These are phyloP conservation scores for Patagioenas fasciata DNA, from an alignment of 2,113 vertebrate species.

Conservation along the genomic window DNA sequence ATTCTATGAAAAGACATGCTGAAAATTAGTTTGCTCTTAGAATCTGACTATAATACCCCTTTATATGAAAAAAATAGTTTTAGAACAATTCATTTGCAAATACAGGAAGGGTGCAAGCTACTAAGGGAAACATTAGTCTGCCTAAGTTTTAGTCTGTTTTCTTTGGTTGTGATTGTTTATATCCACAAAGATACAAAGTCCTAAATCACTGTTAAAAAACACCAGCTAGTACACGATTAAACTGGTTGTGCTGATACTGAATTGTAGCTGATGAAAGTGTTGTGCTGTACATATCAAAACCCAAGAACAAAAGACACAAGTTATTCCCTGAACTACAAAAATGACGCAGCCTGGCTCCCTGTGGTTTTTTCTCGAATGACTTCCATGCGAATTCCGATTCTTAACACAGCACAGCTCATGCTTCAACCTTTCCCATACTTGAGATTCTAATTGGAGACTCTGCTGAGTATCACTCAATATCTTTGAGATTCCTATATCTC, in stretches of 20 bases:
- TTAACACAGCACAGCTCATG: neutral
- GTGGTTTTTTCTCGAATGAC: neutral
- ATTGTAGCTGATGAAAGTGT: neutral
- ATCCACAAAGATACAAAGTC: neutral
- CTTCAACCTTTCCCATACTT: neutral
- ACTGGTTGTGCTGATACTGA: neutral
- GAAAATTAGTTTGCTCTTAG: neutral
- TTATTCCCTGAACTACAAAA: neutral
- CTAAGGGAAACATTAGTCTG: neutral
- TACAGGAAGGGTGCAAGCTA: neutral
- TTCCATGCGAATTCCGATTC: neutral
- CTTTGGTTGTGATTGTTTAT: neutral
- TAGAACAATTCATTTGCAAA: neutral
- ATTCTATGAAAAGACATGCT: neutral
- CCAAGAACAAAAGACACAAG: conserved; percentile 1
- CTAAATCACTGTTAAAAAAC: neutral
- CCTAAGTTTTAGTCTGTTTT: neutral
- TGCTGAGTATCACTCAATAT: neutral
- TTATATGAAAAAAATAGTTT: neutral
- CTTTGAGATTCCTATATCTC: neutral
- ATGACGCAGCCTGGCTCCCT: neutral
- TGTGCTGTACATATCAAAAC: conserved; percentile 35
- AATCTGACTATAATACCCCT: neutral
- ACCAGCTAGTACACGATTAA: neutral
- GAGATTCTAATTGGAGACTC: neutral